These are phyloP conservation scores for Lucifuga dentata DNA, from an alignment of 2,113 vertebrate species.

Conservation along the genomic window DNA sequence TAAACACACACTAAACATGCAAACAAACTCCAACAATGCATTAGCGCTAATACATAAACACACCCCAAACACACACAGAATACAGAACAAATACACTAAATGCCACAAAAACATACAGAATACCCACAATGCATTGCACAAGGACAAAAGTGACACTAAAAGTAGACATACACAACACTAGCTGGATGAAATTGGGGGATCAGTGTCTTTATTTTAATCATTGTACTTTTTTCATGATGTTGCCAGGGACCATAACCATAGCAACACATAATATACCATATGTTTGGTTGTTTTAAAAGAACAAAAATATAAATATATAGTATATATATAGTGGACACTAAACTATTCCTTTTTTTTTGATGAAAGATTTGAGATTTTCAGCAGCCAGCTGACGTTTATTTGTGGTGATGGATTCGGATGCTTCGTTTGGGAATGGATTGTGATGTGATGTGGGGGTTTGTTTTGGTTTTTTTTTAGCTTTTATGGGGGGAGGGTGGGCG, in stretches of 20 bases:
- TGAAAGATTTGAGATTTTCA: constrained; percentile 58
- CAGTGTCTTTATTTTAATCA: constrained; percentile 68
- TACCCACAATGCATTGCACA: constrained; percentile 11
- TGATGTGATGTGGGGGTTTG: constrained; percentile 45
- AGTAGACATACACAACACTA: constrained; percentile 46
- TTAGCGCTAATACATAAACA: too few relatives aligned
- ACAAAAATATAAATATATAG: constrained; percentile 80
- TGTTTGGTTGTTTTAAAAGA: constrained; percentile 66
- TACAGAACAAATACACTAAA: constrained; percentile 13
- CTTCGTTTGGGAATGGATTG: constrained; percentile 64
- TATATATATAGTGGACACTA: constrained; percentile 78
- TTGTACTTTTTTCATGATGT: constrained; percentile 67
- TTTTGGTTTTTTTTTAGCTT: constrained; percentile 4
- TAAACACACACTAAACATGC: too few relatives aligned
- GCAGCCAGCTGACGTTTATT: constrained; percentile 53
- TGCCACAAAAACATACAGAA: not conserved
- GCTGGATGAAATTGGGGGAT: constrained; percentile 70
- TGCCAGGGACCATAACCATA: constrained; percentile 66
- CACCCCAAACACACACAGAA: constrained; percentile 9
- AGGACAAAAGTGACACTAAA: not conserved
- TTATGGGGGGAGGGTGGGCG: constrained; percentile 4
- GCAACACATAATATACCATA: constrained; percentile 61
- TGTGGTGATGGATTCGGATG: constrained; percentile 70
- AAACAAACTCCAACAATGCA: too few relatives aligned
- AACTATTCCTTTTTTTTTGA: constrained; percentile 53